Evolutionary conservation across 2,888 invertebrate genomes (phyloP), one percentile per base, ranked within the genome.

Genomic region (Alloscopus bannaensis): DNA sequence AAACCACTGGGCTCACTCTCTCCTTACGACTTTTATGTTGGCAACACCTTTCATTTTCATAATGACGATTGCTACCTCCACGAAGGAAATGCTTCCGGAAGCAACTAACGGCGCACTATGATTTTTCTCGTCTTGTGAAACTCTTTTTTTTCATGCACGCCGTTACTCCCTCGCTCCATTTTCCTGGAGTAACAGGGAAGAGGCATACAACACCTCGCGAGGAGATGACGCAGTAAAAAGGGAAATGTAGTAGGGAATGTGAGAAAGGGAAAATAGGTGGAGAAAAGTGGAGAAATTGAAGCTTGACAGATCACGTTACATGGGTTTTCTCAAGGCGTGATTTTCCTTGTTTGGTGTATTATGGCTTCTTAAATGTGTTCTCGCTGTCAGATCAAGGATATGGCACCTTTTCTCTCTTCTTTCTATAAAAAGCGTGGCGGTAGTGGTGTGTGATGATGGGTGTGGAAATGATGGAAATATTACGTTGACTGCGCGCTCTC

Each of bases 291-390:
- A 57, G 75, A 66, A n/a, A 68, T 65, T 75, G 59, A 75, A 59
- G 66, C 68, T 75, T 75, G 75, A 75, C 75, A 75, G 75, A 75
- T 75, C 75, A 75, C 75, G 68, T 75, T 75, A 75, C 75, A 75
- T 57, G 75, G n/a, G 66, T 75, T 75, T 66, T 66, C 75, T 66
- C 47, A 73, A 55, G 73, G 65, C 66, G 75, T 66, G 75, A 75
- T 75, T 75, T 75, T 68, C 31, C 42, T 57, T 20, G 29, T 31
- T 57, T 57, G 24, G 31, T 52, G 52, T 57, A 40, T 73, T 73
- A 64, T 59, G 45, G 55, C 64, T 42, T 57, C 52, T 62, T 72
- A 62, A 73, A 73, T 73, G 75, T 45, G 66, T 60, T 75, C 57
- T 42, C 62, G 40, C 66, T 75, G 75, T 75, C 75, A 75, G 68